Conservation (phyloP, 2,113 vertebrate genomes). For the Eclectus roratus region DNA sequence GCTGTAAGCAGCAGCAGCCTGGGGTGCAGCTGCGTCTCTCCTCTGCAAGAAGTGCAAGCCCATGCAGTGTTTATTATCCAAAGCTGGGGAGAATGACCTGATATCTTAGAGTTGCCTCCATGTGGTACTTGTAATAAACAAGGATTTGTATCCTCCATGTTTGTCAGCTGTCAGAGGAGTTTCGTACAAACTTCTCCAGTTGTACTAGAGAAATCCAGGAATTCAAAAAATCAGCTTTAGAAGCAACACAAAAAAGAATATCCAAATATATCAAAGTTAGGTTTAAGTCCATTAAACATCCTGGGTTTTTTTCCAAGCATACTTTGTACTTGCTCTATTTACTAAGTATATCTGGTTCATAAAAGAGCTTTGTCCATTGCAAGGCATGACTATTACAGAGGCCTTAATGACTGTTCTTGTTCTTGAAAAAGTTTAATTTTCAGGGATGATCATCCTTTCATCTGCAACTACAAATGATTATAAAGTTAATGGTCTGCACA, state of each 20-base stretch:
- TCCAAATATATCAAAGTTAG: not conserved
- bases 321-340: slow-evolving; percentile 15
- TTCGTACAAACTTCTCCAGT: not conserved
- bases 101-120: not conserved
- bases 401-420: not conserved
- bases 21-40: not conserved
- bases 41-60: not conserved
- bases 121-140: not conserved
- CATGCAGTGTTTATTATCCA: not conserved
- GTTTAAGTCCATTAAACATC: not conserved
- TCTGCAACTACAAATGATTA: not conserved
- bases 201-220: not conserved
- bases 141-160: not conserved
- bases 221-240: not conserved
- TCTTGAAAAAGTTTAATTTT: not conserved
- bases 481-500: not conserved
- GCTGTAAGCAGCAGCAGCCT: not conserved
- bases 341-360: not conserved
- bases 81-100: not conserved
- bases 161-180: not conserved
- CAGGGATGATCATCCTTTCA: not conserved
- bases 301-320: not conserved
- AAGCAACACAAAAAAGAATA: not conserved
- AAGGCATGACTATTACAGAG: not conserved
- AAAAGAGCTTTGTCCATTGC: not conserved